Evolutionary conservation across 2,888 invertebrate genomes (phyloP), one percentile per base, ranked within the genome.

Genomic region (Belgica antarctica): DNA sequence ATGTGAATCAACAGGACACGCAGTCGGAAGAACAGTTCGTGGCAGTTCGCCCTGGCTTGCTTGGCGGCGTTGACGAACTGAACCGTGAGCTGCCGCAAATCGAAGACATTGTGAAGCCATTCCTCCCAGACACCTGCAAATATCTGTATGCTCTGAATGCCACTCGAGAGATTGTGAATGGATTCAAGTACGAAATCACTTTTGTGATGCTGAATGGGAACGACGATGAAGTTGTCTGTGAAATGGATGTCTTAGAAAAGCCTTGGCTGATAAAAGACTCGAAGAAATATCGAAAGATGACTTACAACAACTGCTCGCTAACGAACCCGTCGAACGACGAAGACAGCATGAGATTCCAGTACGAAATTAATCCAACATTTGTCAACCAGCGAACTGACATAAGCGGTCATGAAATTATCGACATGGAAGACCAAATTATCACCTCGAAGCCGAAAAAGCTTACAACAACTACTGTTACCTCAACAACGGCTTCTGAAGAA

Each of bases 271-370:
- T 81, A 75, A 80, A 83, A 68, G 76, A 82, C 12, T 81, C 82
- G 31, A 82, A 82, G 62, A 86, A 84, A 76, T 83, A 83, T 59
- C 84, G 86, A 75, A 82, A 85, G 12, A 81, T 89, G 71, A 77
- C 85, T 62, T 79, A 83, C 24, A 87, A 89, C 73, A 89, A 89
- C 75, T 89, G 89, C 75, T 87, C 87, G 1, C 77, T 80, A 62
- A 79, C 82, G 63, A 73, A 72, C 15, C 12, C 69, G 12, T 74
- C 71, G 1, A 75, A 75, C 7, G 71, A 66, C 1, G 65, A 71
- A 1, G 52, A 70, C 1, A 27, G 31, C 1, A 57, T 31, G 19
- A 27, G n/a, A 15, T 17, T 57, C 59, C 77, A 78, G 73, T 79
- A 78, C 73, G 75, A 75, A 72, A 76, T 75, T 72, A 80, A 79